Evolutionary conservation across 2,797 vertebrate species (phyloP).

Genomic region (Onychomys arenicola): DNA sequence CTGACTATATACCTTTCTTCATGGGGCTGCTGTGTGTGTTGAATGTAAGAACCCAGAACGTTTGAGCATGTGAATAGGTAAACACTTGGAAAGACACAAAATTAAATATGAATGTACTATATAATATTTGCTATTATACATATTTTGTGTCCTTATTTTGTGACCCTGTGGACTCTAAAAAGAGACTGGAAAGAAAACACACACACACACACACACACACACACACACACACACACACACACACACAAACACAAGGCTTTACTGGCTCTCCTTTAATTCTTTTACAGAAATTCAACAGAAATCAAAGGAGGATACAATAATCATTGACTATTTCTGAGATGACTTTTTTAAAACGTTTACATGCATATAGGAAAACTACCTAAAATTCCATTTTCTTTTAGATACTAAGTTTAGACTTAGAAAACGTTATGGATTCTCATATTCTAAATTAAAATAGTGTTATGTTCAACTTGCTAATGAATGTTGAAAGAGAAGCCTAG

Average conservation of each 20-base stretch:
- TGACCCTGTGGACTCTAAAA: background rate
- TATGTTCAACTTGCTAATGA: background rate
- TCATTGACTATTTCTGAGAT: background rate
- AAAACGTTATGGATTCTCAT: background rate
- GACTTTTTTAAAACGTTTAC: background rate
- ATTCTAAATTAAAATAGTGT: background rate
- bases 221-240: background rate
- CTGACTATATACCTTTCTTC: background rate
- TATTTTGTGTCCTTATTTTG: background rate
- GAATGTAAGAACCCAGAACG: background rate
- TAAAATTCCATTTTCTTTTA: background rate
- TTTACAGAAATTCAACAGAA: background rate
- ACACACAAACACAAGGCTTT: background rate
- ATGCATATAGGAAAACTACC: background rate
- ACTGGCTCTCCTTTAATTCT: background rate
- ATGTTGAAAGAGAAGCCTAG: background rate
- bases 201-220: background rate
- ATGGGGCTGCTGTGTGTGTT: background rate
- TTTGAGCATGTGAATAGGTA: background rate
- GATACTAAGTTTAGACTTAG: conserved; percentile 9
- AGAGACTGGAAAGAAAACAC: background rate
- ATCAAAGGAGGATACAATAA: background rate
- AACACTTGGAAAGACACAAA: background rate
- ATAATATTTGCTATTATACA: conserved; percentile 17
- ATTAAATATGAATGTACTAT: background rate